Evolutionary conservation across 2,888 invertebrate genomes (phyloP).

Genomic region (Abscondita cerata): DNA sequence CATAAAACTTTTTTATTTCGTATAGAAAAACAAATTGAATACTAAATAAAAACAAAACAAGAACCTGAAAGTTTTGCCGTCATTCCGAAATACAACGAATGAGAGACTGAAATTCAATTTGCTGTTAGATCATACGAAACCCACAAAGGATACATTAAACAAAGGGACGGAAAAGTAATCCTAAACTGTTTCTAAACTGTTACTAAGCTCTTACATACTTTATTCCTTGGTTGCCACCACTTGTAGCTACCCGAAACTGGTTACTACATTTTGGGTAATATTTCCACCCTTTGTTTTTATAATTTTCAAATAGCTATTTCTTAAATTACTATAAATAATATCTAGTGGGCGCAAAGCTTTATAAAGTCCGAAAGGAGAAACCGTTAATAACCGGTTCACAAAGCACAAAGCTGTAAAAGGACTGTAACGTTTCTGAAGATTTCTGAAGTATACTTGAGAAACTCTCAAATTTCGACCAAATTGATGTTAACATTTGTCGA

Average conservation of each 20-base stretch:
- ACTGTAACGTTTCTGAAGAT: slow-evolving; percentile 8
- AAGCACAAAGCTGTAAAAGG: slow-evolving; percentile 20
- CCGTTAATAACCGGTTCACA: slow-evolving; percentile 24
- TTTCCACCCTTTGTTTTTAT: no score
- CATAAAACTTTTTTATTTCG: no score
- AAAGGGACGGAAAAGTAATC: slow-evolving; percentile 27
- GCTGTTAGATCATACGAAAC: slow-evolving; percentile 18
- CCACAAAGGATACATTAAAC: slow-evolving; percentile 29
- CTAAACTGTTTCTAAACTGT: slow-evolving; percentile 31
- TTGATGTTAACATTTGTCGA: slow-evolving; percentile 14
- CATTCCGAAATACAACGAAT: slow-evolving; percentile 20
- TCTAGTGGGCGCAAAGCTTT: not conserved
- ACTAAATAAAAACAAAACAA: slow-evolving; percentile 11
- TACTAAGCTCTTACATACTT: slow-evolving; percentile 23
- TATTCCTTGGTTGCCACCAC: slow-evolving; percentile 27
- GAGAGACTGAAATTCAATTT: slow-evolving; percentile 23
- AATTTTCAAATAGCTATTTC: no score
- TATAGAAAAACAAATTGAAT: slow-evolving; percentile 1
- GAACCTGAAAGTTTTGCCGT: not conserved
- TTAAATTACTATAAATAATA: not conserved
- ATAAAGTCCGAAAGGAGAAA: slow-evolving; percentile 14
- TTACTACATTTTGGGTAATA: not conserved
- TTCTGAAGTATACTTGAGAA: slow-evolving; percentile 14
- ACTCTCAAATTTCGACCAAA: slow-evolving; percentile 12
- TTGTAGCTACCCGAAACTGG: slow-evolving; percentile 24